Conservation (phyloP, 2,797 vertebrate species). For the Gambusia yucatana region DNA sequence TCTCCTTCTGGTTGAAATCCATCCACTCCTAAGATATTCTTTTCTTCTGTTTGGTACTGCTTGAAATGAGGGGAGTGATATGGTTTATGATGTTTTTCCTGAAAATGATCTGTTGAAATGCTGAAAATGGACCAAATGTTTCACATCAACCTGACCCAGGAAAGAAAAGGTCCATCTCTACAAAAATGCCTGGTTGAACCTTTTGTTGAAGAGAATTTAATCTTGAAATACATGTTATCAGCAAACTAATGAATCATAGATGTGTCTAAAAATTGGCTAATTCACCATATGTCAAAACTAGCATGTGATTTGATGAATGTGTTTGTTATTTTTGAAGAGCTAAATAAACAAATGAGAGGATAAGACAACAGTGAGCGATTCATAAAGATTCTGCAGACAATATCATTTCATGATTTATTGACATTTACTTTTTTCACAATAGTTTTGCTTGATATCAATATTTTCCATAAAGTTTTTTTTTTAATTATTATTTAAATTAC, state of each 20-base stretch:
- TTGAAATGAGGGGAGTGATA: background rate
- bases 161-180: background rate
- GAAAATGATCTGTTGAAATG: background rate
- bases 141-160: background rate
- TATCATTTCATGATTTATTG: constrained; percentile 84
- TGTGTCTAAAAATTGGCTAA: background rate
- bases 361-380: constrained; percentile 6
- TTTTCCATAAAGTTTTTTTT: constrained; percentile 82
- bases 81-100: background rate
- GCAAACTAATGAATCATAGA: background rate
- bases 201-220: background rate
- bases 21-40: background rate
- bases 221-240: too few species aligned
- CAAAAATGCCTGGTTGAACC: background rate
- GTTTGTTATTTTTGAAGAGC: background rate
- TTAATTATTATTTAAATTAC: constrained; percentile 82
- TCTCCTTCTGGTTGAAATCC: background rate
- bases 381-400: constrained; percentile 61
- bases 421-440: constrained; percentile 82
- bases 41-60: background rate
- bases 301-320: background rate
- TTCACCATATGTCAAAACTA: background rate
- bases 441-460: constrained; percentile 80
- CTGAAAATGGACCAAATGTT: background rate
- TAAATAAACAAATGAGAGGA: background rate